Conservation (phyloP, 1,140 invertebrate genomes). For the Caenorhabditis briggsae region DNA sequence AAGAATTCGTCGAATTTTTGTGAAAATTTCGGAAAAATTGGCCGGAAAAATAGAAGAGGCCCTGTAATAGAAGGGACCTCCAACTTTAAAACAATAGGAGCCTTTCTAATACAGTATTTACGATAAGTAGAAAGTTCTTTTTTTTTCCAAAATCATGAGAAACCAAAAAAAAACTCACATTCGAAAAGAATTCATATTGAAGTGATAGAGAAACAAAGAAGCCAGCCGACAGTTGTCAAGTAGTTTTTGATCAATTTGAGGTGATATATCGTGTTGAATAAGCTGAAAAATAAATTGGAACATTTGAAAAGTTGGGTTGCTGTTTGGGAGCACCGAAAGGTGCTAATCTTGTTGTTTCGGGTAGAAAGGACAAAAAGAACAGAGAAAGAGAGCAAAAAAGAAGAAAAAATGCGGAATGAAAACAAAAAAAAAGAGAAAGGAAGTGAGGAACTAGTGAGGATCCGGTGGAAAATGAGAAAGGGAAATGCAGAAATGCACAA, state of each 20-base stretch:
- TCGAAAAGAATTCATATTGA: slow-evolving; percentile 42
- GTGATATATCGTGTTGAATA: slow-evolving; percentile 46
- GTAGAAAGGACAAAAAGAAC: not conserved
- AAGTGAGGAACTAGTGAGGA: not conserved
- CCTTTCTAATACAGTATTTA: too few species aligned
- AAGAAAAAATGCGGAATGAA: not conserved
- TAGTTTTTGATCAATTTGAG: slow-evolving; percentile 28
- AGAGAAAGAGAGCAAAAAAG: not conserved
- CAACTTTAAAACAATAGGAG: too few species aligned
- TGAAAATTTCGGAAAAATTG: not conserved
- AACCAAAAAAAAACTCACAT: slow-evolving; percentile 29
- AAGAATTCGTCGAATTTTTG: too few species aligned
- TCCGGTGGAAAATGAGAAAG: slow-evolving; percentile 19
- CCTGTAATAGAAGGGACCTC: too few species aligned
- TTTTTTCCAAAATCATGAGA: not conserved
- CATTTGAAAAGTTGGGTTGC: not conserved
- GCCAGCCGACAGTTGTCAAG: not conserved
- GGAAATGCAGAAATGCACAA: not conserved
- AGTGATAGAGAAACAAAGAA: slow-evolving; percentile 40
- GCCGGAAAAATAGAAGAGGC: too few species aligned
- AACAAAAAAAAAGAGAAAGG: not conserved
- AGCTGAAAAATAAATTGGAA: slow-evolving; percentile 30
- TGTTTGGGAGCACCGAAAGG: not conserved
- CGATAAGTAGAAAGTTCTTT: too few species aligned
- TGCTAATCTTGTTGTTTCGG: slow-evolving; percentile 52